Base-by-base conservation (phyloP, 2,797 vertebrate genomes). In the Oreochromis mossambicus region DNA sequence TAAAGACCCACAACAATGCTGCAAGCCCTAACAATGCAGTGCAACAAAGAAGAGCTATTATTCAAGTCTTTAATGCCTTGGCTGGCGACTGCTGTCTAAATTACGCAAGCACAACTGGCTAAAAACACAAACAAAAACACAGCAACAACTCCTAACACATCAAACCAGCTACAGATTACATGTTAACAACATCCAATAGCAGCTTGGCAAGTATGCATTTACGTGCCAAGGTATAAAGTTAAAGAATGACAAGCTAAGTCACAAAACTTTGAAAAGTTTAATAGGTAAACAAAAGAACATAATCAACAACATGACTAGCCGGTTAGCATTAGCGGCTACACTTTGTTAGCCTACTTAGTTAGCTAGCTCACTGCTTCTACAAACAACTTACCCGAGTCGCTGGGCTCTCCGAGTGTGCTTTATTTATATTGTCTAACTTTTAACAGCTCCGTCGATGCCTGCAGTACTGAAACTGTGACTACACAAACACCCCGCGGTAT, bases 91-190 rank as follows among this genome's bases (percentile, higher is more conserved):
- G 54, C 81, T 68, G 17, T 58, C 61, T 52, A 52, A 76, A 78
- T 89, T 92, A 91, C 90, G 88, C 91, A 92, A 92, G 82, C 46
- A 75, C n/a, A 83, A 34, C 70, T 84, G 80, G 73, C 88, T 91
- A 91, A 91, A 92, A 93, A 92, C 92, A 94, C 84, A 85, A 91
- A 92, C 92, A 94, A 86, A 86, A 91, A 63, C 58, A 26, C 82
- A 78, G 68, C 51, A 83, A 51, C 79, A 79, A 61, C 75, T 51
- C 79, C 3, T 24, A 80, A 21, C 2, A 13, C 6, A 56, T 52
- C 8, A 3, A 6, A 11, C 5, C 2, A 15, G 9, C 7, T 36
- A 8, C 7, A 21, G 4, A 11, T 46, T 1, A 2, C 41, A 3
- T 2, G 1, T 5, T 17, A 7, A 5, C 3, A 5, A 19, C 13